phyloP scores from a whole-genome alignment of 2,888 invertebrate species.

The Platerodrilus igneus region DNA sequence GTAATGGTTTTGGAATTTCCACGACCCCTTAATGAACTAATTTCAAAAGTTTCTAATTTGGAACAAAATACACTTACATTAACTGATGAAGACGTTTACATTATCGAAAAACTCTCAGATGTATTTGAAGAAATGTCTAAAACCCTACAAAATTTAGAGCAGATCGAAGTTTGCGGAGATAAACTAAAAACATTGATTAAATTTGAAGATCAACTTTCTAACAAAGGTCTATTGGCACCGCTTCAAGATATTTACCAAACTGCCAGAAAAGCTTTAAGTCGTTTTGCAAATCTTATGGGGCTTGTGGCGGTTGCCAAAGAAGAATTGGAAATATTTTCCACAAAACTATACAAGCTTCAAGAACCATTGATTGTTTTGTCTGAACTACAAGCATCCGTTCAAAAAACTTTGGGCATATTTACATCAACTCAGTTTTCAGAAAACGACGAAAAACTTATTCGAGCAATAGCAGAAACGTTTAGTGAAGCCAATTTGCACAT shows the following conservation, averaged over 20 bases:
- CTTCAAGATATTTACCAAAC: slow-evolving; percentile 39
- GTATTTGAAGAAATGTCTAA: slow-evolving; percentile 36
- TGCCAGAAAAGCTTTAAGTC: slow-evolving; percentile 6
- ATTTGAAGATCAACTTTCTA: slow-evolving; percentile 22
- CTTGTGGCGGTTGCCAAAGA: too few species aligned
- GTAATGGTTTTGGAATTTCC: slow-evolving; percentile 38
- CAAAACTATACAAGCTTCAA: slow-evolving; percentile 22
- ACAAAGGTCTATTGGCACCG: slow-evolving; percentile 45
- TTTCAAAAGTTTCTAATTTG: slow-evolving; percentile 40
- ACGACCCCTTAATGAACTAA: slow-evolving; percentile 41
- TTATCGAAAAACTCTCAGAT: slow-evolving; percentile 37
- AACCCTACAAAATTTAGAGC: slow-evolving; percentile 27
- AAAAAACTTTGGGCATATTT: too few species aligned
- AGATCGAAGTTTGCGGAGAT: background rate
- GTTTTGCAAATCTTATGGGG: too few species aligned
- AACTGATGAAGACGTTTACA: slow-evolving; percentile 38
- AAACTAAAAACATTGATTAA: slow-evolving; percentile 18
- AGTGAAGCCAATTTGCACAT: too few species aligned
- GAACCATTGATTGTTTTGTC: slow-evolving; percentile 30
- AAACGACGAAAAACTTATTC: slow-evolving; percentile 38
- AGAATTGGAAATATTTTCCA: too few species aligned
- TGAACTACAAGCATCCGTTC: too few species aligned
- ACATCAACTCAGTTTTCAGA: too few species aligned
- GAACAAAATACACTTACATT: slow-evolving; percentile 39
- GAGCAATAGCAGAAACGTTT: slow-evolving; percentile 33